Conservation (phyloP, 2,113 vertebrate genomes). For the Hippoglossus stenolepis region DNA sequence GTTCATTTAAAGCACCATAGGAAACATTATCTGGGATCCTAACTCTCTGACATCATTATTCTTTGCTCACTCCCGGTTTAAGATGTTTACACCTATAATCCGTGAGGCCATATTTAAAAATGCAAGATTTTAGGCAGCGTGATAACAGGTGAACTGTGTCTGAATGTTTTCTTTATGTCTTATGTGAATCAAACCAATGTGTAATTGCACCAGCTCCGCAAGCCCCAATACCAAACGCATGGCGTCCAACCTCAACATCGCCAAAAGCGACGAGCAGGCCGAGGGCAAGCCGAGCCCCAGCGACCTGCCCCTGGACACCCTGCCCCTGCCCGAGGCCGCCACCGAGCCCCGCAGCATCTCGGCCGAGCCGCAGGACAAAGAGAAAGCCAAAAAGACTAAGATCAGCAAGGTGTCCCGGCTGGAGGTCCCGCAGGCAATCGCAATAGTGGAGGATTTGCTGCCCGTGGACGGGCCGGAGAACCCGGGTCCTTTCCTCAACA, state of each 20-base stretch:
- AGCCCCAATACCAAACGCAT: conserved; percentile 72
- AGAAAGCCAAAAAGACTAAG: conserved; percentile 77
- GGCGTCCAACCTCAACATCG: conserved; percentile 72
- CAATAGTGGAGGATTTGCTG: conserved; percentile 24
- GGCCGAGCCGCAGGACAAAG: conserved; percentile 67
- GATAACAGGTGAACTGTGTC: background rate
- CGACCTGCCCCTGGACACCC: conserved; percentile 65
- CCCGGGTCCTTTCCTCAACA: conserved; percentile 57
- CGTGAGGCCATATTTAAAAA: background rate
- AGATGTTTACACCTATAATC: no score
- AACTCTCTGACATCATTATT: no score
- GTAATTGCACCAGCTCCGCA: conserved; percentile 57
- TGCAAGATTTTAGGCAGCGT: background rate
- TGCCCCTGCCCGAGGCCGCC: conserved; percentile 62
- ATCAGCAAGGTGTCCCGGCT: conserved; percentile 72
- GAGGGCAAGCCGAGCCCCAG: conserved; percentile 70
- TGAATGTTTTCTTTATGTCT: background rate
- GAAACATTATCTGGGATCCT: no score
- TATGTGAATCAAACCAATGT: conserved; percentile 4
- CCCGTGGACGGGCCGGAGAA: conserved; percentile 61
- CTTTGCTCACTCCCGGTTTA: no score
- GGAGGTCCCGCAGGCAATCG: conserved; percentile 55
- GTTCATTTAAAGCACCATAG: no score
- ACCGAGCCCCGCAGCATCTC: conserved; percentile 40
- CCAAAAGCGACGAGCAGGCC: conserved; percentile 66